These are phyloP conservation scores for Cephalopterus ornatus DNA, from an alignment of 2,113 vertebrate genomes.

Conservation along the genomic window DNA sequence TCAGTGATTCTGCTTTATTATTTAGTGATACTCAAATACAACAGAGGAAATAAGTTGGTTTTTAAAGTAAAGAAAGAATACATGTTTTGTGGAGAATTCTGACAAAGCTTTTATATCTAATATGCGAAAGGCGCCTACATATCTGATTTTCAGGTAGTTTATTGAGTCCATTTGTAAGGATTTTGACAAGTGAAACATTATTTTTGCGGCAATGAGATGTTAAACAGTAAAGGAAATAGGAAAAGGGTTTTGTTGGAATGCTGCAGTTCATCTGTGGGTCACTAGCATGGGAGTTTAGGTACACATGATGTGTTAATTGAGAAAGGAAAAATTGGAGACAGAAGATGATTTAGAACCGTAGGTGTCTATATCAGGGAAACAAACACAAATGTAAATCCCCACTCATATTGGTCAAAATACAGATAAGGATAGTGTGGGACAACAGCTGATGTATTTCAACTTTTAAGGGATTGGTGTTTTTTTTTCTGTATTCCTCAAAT, in stretches of 20 bases:
- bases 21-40: not conserved
- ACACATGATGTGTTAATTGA: not conserved
- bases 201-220: not conserved
- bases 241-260: slow-evolving; percentile 5
- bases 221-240: not conserved
- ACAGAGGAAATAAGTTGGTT: not conserved
- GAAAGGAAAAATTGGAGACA: not conserved
- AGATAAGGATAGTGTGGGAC: not conserved
- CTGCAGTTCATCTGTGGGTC: not conserved
- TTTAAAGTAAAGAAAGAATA: not conserved
- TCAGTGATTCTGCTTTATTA: not conserved
- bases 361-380: not conserved
- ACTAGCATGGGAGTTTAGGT: not conserved
- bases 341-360: not conserved
- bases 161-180: not conserved
- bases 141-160: not conserved
- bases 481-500: not conserved
- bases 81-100: not conserved
- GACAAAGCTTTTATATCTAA: not conserved
- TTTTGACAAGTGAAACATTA: not conserved
- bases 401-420: not conserved
- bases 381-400: not conserved
- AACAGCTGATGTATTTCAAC: not conserved
- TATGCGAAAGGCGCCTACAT: not conserved
- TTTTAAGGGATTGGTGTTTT: not conserved